Evolutionary conservation across 1,140 invertebrate genomes (phyloP), one percentile per base, ranked within the genome.

Genomic region (Matsumurasca onukii): DNA sequence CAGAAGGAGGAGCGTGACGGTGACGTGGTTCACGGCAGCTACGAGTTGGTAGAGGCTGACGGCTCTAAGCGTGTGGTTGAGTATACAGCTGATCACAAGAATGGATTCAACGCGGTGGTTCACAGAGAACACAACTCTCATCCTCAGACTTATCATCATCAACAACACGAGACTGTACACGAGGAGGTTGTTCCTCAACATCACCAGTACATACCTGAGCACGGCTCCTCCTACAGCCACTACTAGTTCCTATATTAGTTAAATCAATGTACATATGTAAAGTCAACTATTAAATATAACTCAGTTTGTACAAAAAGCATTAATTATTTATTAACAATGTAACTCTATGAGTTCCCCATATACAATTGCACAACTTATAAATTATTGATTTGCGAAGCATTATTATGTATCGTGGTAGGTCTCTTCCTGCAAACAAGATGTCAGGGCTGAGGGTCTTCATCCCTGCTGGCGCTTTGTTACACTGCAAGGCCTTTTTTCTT

Each of bases 61-160:
- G 84, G 84, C 69, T 80, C 82, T 48, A 70, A 82, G n/a, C 77
- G 84, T 49, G 75, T 82, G 22, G 84, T 84, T 31, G 77, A 82
- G 48, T 85, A 85, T 68, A 82, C 81, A 3, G 82, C 82, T 45
- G 82, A 83, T 59, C 39, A 22, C 49, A 49, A 68, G 27, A 69
- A 67, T 66, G 73, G 74, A 31, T 75, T 75, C 67, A 67, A 72
- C 65, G 74, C 74, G 39, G 63, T 70, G 17, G 73, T 74, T 25
- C 49, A 67, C 49, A 24, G 55, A 24, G 62, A 66, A 59, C 62
- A 69, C 3, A 69, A 80, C n/a, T 39, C 76, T 9, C 81, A 83
- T 69, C 82, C 5, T 57, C 55, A 59, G 30, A 22, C 25, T 29
- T 59, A 59, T 27, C 55, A 59, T 9, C 55, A 59, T 59, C 62